Evolutionary conservation across 2,113 vertebrate genomes (phyloP).

Genomic region (Nothoprocta perdicaria): DNA sequence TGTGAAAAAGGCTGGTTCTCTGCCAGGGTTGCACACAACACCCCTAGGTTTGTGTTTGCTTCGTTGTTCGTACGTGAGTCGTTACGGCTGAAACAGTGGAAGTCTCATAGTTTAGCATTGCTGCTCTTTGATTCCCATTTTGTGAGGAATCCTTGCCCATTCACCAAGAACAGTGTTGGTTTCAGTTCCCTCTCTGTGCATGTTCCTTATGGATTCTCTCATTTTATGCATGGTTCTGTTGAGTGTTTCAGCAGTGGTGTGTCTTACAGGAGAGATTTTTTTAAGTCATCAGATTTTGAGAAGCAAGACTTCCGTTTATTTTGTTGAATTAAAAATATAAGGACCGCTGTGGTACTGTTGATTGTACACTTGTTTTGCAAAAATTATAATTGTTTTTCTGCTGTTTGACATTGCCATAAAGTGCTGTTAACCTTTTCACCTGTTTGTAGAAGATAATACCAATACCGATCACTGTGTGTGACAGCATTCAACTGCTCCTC

Average conservation of each 20-base stretch:
- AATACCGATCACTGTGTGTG: conserved; percentile 49
- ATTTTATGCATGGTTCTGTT: background rate
- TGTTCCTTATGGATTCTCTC: background rate
- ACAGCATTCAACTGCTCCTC: conserved; percentile 36
- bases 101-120: background rate
- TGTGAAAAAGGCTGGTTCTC: background rate
- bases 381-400: background rate
- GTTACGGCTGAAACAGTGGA: background rate
- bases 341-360: conserved; percentile 9
- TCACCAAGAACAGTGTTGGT: accelerated
- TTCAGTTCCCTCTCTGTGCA: background rate
- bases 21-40: background rate
- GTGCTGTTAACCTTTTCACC: conserved; percentile 42
- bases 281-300: conserved; percentile 10
- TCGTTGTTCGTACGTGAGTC: conserved; percentile 7
- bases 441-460: conserved; percentile 23
- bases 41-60: background rate
- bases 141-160: background rate
- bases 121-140: background rate
- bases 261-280: background rate
- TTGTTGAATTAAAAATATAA: conserved; percentile 17
- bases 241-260: background rate
- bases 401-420: conserved; percentile 46
- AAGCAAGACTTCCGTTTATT: conserved; percentile 41
- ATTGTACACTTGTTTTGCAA: conserved; percentile 40